Conservation (phyloP, 2,797 vertebrate species). For the Cephalopachus bancanus region DNA sequence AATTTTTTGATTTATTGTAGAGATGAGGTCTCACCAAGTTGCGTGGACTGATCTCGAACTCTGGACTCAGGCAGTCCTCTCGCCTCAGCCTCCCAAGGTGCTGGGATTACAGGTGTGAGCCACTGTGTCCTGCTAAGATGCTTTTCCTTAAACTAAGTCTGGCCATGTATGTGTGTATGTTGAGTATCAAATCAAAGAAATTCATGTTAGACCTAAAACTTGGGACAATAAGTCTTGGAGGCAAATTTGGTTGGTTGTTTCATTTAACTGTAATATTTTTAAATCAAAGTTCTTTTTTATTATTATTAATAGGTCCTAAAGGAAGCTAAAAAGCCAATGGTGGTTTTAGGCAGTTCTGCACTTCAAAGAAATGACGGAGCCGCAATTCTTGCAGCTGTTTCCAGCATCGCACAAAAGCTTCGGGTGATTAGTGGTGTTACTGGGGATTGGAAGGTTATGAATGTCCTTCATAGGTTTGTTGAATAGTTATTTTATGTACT, state of each 20-base stretch:
- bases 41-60: too few species aligned
- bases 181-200: background rate
- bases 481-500: conserved; percentile 34
- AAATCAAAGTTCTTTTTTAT: background rate
- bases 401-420: conserved; percentile 94
- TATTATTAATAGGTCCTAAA: conserved; percentile 90
- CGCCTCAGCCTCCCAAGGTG: too few species aligned
- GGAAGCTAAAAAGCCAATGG: conserved; percentile 94
- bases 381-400: conserved; percentile 93
- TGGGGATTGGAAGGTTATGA: conserved; percentile 97
- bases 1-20: too few species aligned
- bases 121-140: too few species aligned
- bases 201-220: conserved; percentile 44
- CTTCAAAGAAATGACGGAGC: conserved; percentile 96
- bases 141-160: conserved; percentile 17
- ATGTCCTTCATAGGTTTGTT: conserved; percentile 93
- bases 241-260: background rate
- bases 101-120: too few species aligned
- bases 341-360: conserved; percentile 95
- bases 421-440: conserved; percentile 92
- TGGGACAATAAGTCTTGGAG: background rate
- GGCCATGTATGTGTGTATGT: background rate
- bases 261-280: conserved; percentile 32
- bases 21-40: too few species aligned
- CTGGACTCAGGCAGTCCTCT: too few species aligned